Evolutionary conservation across 2,797 vertebrate species (phyloP), one percentile per base, ranked within the genome.

Genomic region (Kryptopterus vitreolus): DNA sequence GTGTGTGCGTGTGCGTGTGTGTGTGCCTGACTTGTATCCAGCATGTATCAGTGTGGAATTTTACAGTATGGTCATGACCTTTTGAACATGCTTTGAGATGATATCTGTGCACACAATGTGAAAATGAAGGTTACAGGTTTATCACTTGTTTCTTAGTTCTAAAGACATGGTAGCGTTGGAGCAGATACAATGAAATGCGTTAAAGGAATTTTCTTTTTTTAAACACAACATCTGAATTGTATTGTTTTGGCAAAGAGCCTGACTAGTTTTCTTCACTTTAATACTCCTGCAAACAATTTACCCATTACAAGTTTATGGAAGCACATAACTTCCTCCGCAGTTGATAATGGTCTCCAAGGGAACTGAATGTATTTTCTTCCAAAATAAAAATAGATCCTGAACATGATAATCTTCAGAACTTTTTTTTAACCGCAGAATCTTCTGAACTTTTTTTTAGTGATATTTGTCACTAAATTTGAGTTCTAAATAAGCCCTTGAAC

Each of bases 31-130:
- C 73, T 57, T 75, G 77, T 81, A 57, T 73, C 53, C 66, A 70
- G 46, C 66, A 70, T 69, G 66, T 70, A 50, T 52, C 46, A 12
- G 16, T 50, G 66, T 46, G 50, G 22, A 58, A 73, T 66, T 65
- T 58, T 70, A 65, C 76, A 84, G 79, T 81, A 81, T 76, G 72
- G 84, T 75, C 79, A 75, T 86, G 85, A 78, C 81, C 81, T 81
- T 84, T 86, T 78, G 50, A 84, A 76, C 71, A 80, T 78, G 61
- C 66, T 69, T 83, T 63, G 59, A 84, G 76, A 82, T 82, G 33
- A 81, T 84, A 76, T 84, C 50, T 63, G 18, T n/a, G 12, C 22
- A 35, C 46, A 24, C 57, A 63, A 65, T 50, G 33, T 7, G 1
- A 52, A 43, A 74, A 78, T 29, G 48, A 78, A 74, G 69, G 81